Base-by-base conservation (phyloP, 1,140 invertebrate genomes). In the Ephestia elutella region DNA sequence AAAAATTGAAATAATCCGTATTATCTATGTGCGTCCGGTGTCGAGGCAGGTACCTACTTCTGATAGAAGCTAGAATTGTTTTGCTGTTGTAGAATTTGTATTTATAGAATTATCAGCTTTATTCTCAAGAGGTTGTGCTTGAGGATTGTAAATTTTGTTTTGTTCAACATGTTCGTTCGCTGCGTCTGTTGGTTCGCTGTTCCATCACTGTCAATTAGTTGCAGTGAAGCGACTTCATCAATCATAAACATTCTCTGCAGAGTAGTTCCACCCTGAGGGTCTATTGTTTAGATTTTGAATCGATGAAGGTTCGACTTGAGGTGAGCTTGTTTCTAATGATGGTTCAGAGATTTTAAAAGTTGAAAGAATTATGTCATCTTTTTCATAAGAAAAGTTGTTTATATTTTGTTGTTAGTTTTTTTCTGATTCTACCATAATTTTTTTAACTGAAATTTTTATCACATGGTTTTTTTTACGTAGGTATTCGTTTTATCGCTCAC, bases 181-280 rank as follows among this genome's bases (percentile, higher is more conserved):
- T 56, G 1, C 49, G 64, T 65, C 44, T 55, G 54, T 60, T 35
- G 49, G 56, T 60, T 50, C 57, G 65, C 64, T 78, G 76, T 82
- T 87, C 84, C 78, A 87, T 87, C 84, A 87, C 70, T 85, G 84
- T 87, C 84, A 87, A 87, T 87, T 87, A 87, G 78, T 28, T 76
- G 79, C 80, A 74, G 70, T 78, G 80, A 80, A 71, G 78, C 78
- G 73, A 73, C 72, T 62, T 69, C 68, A 87, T 87, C 84, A 79
- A 85, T 87, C 84, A 87, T 87, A 82, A 70, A 76, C 73, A 74
- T 70, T 67, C 73, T 73, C 69, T 59, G 57, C 57, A 64, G 57
- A 63, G 35, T 59, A 56, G 57, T 70, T 62, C 65, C 57, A 65
- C 71, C 73, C 68, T 73, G 68, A 66, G 73, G 68, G 71, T 68